Base-by-base conservation (phyloP, 2,888 invertebrate species). In the Spodoptera littoralis region DNA sequence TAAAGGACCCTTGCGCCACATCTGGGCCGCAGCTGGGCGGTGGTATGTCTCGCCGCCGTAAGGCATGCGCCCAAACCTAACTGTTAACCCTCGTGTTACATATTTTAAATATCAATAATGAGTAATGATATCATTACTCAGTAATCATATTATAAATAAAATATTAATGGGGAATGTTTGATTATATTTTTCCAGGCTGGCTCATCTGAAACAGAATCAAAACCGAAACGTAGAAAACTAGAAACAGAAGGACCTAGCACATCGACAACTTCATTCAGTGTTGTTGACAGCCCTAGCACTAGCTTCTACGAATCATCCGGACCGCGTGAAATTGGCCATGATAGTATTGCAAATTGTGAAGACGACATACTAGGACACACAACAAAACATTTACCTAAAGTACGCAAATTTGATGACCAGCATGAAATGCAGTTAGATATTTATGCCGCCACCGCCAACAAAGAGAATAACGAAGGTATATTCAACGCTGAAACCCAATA, bases 141-240 rank as follows among this genome's bases (percentile, higher is more conserved):
- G n/a, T n/a, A n/a, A n/a, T n/a, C n/a, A n/a, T n/a, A n/a, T n/a
- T n/a, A n/a, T n/a, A n/a, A n/a, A n/a, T n/a, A n/a, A n/a, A n/a
- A n/a, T 36, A 18, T 48, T 30, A 30, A 6, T 30, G 6, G 30
- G 3, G 0, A 30, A 30, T 6, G 30, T 4, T 59, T 46, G 3
- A 45, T 27, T 13, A 5, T 48, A 6, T 54, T 45, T 65, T 92
- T 90, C 27, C 88, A 94, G 94, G 94, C 93, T 57, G 93, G 93
- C 53, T 93, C 94, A 0, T 90, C 91, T 66, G 80, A 91, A 60
- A 82, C 81, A 49, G 82, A 88, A 58, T 88, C 91, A 65, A 91
- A 92, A 79, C 77, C 59, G 83, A 84, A 55, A 85, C 82, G 80
- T 85, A 83, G 70, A 87, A 83, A 87, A 13, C 89, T 88, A 70